Percentiles rank a stretch among this genome's conserved stretches.
Evolutionary conservation across 2,888 invertebrate genomes (phyloP).

Genomic region (Dryobotodes eremita): DNA sequence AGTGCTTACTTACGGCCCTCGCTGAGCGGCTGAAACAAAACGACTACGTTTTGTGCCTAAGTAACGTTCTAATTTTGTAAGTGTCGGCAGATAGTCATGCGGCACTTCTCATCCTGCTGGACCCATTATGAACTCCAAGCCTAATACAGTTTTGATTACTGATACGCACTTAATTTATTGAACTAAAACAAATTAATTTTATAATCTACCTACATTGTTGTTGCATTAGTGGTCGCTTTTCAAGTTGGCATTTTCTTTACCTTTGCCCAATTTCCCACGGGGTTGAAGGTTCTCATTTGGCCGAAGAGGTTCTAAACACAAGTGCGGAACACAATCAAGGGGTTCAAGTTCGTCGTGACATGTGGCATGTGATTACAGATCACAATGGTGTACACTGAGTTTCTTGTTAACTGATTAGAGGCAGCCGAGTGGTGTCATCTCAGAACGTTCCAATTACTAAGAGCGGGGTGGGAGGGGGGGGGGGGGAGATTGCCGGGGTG

Average conservation of each 20-base stretch:
- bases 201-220: neutral
- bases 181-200: neutral
- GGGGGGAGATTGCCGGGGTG: constrained; percentile 82
- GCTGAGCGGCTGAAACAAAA: constrained; percentile 82
- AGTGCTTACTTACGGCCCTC: constrained; percentile 82
- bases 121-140: constrained; percentile 31
- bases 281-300: constrained; percentile 20
- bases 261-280: constrained; percentile 7
- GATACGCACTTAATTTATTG: neutral
- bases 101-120: constrained; percentile 36
- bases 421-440: constrained; percentile 89
- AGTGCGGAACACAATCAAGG: constrained; percentile 56
- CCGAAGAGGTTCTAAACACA: constrained; percentile 34
- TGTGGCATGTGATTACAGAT: constrained; percentile 78
- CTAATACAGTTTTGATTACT: constrained; percentile 11
- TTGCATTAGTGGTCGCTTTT: neutral
- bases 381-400: constrained; percentile 85
- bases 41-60: constrained; percentile 71
- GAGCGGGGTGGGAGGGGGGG: constrained; percentile 75
- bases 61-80: constrained; percentile 63
- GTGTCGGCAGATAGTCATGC: constrained; percentile 39
- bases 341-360: constrained; percentile 61
- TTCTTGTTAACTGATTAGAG: constrained; percentile 90
- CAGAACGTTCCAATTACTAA: constrained; percentile 90
- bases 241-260: constrained; percentile 2